These are phyloP conservation scores for Pangasius sanitwongsei DNA, from an alignment of 2,797 vertebrate genomes.

Conservation along the genomic window DNA sequence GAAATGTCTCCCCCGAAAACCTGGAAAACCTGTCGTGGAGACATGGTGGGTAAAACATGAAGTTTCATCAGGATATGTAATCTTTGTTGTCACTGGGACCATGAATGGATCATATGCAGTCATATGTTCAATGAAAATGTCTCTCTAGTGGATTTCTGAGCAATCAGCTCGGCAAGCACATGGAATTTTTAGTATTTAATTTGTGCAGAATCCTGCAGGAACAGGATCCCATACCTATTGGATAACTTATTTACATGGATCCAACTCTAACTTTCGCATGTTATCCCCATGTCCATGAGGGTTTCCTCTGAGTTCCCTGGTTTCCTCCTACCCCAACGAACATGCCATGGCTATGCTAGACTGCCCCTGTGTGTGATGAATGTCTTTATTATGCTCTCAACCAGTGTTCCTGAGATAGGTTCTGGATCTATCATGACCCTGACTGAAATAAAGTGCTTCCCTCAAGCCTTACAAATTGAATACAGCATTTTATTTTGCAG, in stretches of 20 bases:
- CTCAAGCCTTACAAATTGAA: not conserved
- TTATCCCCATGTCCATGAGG: not conserved
- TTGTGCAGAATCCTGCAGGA: not conserved
- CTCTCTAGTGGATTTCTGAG: slow-evolving; percentile 64
- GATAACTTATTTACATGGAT: not conserved
- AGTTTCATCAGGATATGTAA: not conserved
- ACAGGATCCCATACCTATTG: not conserved
- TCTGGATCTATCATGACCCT: not conserved
- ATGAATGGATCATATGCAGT: not conserved
- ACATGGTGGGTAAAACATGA: too few relatives aligned
- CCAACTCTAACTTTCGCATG: not conserved
- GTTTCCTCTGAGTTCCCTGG: not conserved
- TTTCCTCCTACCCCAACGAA: not conserved
- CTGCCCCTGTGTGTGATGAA: not conserved
- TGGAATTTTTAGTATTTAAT: too few relatives aligned
- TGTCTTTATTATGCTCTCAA: not conserved
- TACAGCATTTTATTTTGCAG: not conserved
- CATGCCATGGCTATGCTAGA: not conserved
- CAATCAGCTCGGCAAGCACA: slow-evolving; percentile 61
- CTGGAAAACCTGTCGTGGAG: not conserved
- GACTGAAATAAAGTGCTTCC: not conserved
- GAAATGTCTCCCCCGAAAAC: not conserved
- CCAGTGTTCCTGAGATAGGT: not conserved
- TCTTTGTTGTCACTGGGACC: not conserved
- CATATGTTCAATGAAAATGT: slow-evolving; percentile 55